Conservation (phyloP, 1,140 invertebrate genomes). For the Plectrocnemia conspersa region DNA sequence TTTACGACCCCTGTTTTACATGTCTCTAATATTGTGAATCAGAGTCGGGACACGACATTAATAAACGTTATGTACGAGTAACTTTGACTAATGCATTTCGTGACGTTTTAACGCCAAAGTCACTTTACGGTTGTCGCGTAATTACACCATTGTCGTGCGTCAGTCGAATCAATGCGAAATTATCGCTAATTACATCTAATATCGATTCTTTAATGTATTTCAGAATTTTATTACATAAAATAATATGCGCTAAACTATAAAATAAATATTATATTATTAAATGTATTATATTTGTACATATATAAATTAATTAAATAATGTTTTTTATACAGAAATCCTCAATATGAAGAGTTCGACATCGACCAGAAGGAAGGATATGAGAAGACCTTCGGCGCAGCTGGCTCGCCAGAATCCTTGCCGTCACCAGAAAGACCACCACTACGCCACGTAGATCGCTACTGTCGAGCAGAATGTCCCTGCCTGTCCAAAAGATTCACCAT, state of each 20-base stretch:
- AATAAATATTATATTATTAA: no score
- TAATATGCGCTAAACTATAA: no score
- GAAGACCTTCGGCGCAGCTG: constrained; percentile 50
- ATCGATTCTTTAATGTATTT: no score
- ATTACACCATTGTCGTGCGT: constrained; percentile 19
- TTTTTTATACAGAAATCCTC: constrained; percentile 46
- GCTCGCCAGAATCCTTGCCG: constrained; percentile 62
- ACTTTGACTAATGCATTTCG: constrained; percentile 33
- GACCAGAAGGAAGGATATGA: constrained; percentile 49
- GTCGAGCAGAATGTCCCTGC: constrained; percentile 82
- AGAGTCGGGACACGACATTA: constrained; percentile 23
- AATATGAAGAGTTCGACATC: constrained; percentile 52
- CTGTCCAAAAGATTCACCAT: constrained; percentile 84
- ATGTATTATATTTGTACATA: no score
- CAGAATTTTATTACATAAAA: no score
- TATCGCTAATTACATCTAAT: no score
- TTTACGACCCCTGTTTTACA: neutral
- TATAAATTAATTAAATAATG: no score
- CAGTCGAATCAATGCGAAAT: constrained; percentile 4
- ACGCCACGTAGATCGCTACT: constrained; percentile 82
- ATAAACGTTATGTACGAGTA: constrained; percentile 14
- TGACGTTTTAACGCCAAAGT: constrained; percentile 27
- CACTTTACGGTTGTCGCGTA: constrained; percentile 24
- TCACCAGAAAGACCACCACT: constrained; percentile 73
- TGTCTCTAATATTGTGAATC: constrained; percentile 20